Base-by-base conservation (phyloP, 2,888 invertebrate species). In the Acronicta psi region DNA sequence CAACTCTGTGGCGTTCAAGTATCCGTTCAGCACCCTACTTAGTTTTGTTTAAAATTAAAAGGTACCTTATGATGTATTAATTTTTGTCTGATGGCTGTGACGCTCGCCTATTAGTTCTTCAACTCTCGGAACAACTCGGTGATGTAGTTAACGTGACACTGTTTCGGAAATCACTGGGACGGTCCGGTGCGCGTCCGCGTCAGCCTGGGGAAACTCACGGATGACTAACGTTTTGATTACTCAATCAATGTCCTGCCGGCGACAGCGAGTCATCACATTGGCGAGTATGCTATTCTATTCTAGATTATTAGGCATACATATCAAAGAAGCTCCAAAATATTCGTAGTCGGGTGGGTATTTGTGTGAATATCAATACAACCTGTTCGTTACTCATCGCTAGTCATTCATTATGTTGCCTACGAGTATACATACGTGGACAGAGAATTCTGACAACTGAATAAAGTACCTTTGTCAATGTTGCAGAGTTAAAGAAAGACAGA, bases 181-280 rank as follows among this genome's bases (percentile, higher is more conserved):
- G 42, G 36, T 43, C 34, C 29, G 16, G 2, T 8, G 13, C 5
- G 45, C 16, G 20, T 5, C n/a, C 14, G 34, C 17, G 13, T 2
- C 42, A 37, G 34, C 16, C 38, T 45, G 50, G 50, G 25, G 31
- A 38, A 16, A 44, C 52, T 43, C 18, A 6, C 34, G 37, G 57
- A 43, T 38, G 45, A 65, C 59, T 59, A 52, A 54, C 45, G 47
- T 54, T 50, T 44, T 41, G 16, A 50, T 60, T 54, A 46, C 54
- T 29, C 49, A 67, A 53, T 29, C 49, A 67, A 53, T 45, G 53
- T 29, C 40, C 44, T 46, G 18, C 47, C 67, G 23, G 37, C 23
- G 45, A 38, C 49, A 44, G 36, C 44, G 16, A 31, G 17, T 31
- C 52, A 23, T n/a, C 6, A 40, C 52, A n/a, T n/a, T n/a, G n/a